Base-by-base conservation (phyloP, 2,113 vertebrate genomes). In the Hippocampus barbouri region DNA sequence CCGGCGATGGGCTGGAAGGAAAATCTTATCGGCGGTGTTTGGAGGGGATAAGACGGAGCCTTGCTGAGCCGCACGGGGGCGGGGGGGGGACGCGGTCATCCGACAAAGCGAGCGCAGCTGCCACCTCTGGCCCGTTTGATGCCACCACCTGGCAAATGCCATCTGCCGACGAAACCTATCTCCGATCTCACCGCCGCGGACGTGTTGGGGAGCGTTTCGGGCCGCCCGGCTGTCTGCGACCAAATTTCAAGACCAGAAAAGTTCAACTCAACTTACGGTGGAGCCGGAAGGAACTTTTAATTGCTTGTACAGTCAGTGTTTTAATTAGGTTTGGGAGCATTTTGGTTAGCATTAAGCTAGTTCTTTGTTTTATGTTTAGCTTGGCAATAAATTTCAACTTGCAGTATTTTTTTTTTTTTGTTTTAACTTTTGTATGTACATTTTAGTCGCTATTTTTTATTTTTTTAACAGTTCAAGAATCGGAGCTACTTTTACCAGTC, bases 11-110 rank as follows among this genome's bases (percentile, higher is more conserved):
- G 25, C 20, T 68, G 69, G 62, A 70, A 53, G 66, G 63, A 49
- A 83, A 71, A 71, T 72, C 41, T 63, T 62, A 79, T 51, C 67
- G 71, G 69, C 15, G 64, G 64, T 8, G 63, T 65, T 65, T 65
- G 11, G 63, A 65, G 45, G 74, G 66, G 34, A 76, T 78, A 78
- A 84, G 64, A 77, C 43, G 75, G 79, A 40, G 69, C 21, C 73
- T 63, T 34, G 40, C 80, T 73, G 78, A 80, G 74, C 74, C 66
- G 70, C 57, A 75, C 45, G 69, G 56, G 71, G 18, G 66, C 38
- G 41, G 68, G 38, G 69, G 21, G 40, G 47, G 41, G 47, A 76
- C 63, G 77, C 38, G 81, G 79, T 82, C 82, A 40, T 60, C 65
- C 27, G 25, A 66, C 41, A 53, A 78, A 80, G 70, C 66, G 64